Conservation (phyloP, 2,888 invertebrate species). For the Melanostoma mellinum region DNA sequence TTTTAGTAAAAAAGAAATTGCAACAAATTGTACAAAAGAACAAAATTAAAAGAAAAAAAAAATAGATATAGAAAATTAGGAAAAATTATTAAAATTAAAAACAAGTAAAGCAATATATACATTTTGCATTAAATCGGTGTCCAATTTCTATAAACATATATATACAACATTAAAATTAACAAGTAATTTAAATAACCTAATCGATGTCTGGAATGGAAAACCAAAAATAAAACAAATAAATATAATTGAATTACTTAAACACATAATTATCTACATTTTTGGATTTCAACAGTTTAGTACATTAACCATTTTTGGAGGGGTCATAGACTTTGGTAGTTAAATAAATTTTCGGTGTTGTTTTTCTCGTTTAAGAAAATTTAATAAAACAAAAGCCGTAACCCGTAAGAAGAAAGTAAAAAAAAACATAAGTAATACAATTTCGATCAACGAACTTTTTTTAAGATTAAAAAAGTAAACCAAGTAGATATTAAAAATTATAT, state of each 20-base stretch:
- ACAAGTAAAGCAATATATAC: slow-evolving; percentile 74
- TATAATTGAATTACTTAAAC: slow-evolving; percentile 38
- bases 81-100: slow-evolving; percentile 67
- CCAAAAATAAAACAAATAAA: slow-evolving; percentile 32
- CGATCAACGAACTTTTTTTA: slow-evolving; percentile 71
- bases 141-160: slow-evolving; percentile 73
- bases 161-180: slow-evolving; percentile 45
- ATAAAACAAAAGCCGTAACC: slow-evolving; percentile 37
- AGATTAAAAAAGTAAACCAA: slow-evolving; percentile 62
- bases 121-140: slow-evolving; percentile 75
- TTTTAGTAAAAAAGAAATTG: slow-evolving; percentile 66
- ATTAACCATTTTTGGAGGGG: slow-evolving; percentile 78
- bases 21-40: slow-evolving; percentile 75
- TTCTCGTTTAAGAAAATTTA: slow-evolving; percentile 57
- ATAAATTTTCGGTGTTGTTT: slow-evolving; percentile 74
- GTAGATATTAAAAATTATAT: slow-evolving; percentile 72
- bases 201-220: slow-evolving; percentile 61
- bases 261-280: slow-evolving; percentile 67
- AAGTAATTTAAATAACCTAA: slow-evolving; percentile 57
- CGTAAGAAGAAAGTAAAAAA: slow-evolving; percentile 23
- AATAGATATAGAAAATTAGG: slow-evolving; percentile 62
- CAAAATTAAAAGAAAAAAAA: slow-evolving; percentile 59
- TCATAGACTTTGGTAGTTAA: slow-evolving; percentile 80
- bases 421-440: slow-evolving; percentile 59
- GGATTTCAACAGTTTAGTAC: slow-evolving; percentile 70